Conservation (phyloP, 1,140 invertebrate genomes). For the Trichonephila clavipes region DNA sequence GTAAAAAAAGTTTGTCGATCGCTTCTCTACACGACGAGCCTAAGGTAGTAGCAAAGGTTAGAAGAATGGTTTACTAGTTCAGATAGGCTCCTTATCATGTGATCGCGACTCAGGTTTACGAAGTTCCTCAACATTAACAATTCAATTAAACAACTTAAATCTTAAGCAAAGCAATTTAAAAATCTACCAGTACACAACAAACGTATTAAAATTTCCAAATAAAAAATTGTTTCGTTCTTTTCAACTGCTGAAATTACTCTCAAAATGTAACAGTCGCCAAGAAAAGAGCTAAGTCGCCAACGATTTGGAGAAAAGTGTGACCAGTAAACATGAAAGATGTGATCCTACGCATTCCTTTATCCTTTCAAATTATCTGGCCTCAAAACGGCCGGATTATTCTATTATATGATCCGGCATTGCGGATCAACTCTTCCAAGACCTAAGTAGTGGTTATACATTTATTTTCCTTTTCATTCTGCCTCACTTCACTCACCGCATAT, state of each 20-base stretch:
- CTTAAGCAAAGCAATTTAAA: no score
- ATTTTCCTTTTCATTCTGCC: conserved; percentile 24
- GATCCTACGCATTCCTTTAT: conserved; percentile 29
- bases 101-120: no score
- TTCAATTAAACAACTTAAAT: no score
- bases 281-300: not conserved
- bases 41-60: no score
- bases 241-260: not conserved
- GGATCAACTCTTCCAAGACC: conserved; percentile 20
- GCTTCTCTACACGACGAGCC: no score
- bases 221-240: no score
- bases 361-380: conserved; percentile 27
- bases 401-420: conserved; percentile 42
- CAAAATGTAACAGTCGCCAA: not conserved
- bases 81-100: no score
- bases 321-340: conserved; percentile 35
- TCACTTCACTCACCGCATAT: conserved; percentile 33
- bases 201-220: no score
- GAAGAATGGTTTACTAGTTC: no score
- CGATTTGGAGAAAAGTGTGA: not conserved
- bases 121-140: no score
- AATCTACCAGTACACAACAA: no score
- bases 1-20: no score
- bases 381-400: conserved; percentile 46
- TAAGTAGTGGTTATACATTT: conserved; percentile 41